Evolutionary conservation across 35 echinoderm and acorn worm genomes (phyloP), one percentile per base, ranked within the genome.

Genomic region (Ptychodera flava): DNA sequence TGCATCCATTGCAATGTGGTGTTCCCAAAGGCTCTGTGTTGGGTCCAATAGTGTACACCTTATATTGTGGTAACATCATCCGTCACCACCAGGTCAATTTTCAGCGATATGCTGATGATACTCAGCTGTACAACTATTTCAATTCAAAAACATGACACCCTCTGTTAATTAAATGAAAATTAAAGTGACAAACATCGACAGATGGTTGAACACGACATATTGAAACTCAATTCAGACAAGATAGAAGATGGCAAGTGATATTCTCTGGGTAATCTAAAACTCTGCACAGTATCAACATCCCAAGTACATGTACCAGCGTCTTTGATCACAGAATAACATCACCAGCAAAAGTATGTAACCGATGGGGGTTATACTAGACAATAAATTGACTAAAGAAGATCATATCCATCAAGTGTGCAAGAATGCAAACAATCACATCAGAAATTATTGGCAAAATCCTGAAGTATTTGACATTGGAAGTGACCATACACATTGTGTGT

Each of bases 61-160:
- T 28, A 33, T 38, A 78, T 35, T 79, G 82, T 32, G 85, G 80
- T 31, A 27, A 81, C 33, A 31, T 91, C 36, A 91, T 91, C 81
- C 36, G 35, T 28, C 16, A 33, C 1, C 45, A 91, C 33, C 28
- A 76, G 2, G 37, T 91, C 28, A 32, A 87, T 22, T 82, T 81
- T 88, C 79, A 86, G 31, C 77, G 37, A 16, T 91, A 88, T 82
- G 90, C 85, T 34, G 85, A 91, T 88, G 85, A 91, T 78, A 88
- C 85, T 16, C 90, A 91, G 53, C 27, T 91, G 29, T 91, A 75
- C 37, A 6, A 64, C 6, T 64, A 22, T 22, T 64, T 64, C 45
- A 64, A 64, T 64, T 64, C 45, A 64, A 64, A 64, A 22, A 64
- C 45, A 64, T 64, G 45, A 64, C 6, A 12, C 6, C 6, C 45